A percentile compares a stretch with the other conserved stretches of the same genome.
Conservation (phyloP, 2,797 vertebrate genomes). For the Babyrousa celebensis region DNA sequence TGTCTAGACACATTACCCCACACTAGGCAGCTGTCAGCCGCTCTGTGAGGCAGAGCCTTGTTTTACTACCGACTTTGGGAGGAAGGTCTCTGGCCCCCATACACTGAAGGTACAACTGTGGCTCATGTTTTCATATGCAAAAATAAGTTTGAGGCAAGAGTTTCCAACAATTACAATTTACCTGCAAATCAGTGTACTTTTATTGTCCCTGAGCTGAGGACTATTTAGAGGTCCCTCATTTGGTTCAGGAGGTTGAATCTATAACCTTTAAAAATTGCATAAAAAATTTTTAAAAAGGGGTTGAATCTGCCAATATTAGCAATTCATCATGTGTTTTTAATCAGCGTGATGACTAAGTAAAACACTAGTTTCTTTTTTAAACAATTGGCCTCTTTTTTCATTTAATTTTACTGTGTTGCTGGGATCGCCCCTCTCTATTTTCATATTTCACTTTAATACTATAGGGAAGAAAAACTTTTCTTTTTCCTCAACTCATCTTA, state of each 20-base stretch:
- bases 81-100: background rate
- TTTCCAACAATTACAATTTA: background rate
- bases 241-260: background rate
- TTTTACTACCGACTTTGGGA: background rate
- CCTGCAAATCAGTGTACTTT: background rate
- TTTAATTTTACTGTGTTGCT: background rate
- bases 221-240: no score
- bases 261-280: background rate
- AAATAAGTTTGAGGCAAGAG: background rate
- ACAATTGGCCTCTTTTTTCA: background rate
- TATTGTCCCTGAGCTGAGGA: background rate
- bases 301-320: background rate
- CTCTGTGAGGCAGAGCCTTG: background rate
- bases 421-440: background rate
- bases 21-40: background rate
- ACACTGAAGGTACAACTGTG: background rate
- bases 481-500: background rate
- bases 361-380: background rate
- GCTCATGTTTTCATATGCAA: background rate
- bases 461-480: background rate
- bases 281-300: background rate
- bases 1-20: background rate
- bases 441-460: background rate
- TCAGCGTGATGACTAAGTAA: background rate
- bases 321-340: background rate